Conservation (phyloP, 92 coral and sea anemone genomes). For the Heteractis magnifica region DNA sequence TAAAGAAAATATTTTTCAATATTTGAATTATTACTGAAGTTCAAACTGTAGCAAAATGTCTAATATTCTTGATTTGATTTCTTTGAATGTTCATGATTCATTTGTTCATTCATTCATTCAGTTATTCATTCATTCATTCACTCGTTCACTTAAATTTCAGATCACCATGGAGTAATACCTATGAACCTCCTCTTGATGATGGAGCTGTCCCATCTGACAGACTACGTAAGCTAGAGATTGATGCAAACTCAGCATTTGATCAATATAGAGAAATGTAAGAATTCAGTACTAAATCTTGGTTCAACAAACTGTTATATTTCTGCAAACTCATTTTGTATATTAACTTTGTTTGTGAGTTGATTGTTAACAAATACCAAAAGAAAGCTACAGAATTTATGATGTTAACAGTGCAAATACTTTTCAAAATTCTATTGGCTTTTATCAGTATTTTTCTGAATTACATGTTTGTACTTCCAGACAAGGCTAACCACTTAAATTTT, state of each 20-base stretch:
- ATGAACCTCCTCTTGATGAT: slow-evolving; percentile 96
- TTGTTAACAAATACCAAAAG: neutral
- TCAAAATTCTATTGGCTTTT: neutral
- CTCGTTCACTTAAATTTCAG: slow-evolving; percentile 25
- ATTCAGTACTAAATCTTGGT: neutral
- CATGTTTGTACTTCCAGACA: neutral
- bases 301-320: too few species aligned
- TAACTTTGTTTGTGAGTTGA: neutral
- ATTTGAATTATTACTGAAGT: too few species aligned
- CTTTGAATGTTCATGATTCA: neutral
- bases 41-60: neutral
- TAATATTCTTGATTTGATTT: neutral
- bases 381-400: neutral
- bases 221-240: slow-evolving; percentile 87
- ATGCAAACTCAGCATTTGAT: slow-evolving; percentile 97
- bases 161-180: slow-evolving; percentile 98
- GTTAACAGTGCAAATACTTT: neutral
- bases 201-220: slow-evolving; percentile 98
- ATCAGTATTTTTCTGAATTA: neutral
- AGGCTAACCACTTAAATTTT: too few species aligned
- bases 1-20: too few species aligned
- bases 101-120: neutral
- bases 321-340: too few species aligned
- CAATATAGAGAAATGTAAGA: slow-evolving; percentile 98
- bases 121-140: neutral